A percentile compares a stretch with the other conserved stretches of the same genome.
These are phyloP conservation scores for Caenorhabditis brenneri DNA, from an alignment of 1,140 invertebrate genomes.

Conservation along the genomic window DNA sequence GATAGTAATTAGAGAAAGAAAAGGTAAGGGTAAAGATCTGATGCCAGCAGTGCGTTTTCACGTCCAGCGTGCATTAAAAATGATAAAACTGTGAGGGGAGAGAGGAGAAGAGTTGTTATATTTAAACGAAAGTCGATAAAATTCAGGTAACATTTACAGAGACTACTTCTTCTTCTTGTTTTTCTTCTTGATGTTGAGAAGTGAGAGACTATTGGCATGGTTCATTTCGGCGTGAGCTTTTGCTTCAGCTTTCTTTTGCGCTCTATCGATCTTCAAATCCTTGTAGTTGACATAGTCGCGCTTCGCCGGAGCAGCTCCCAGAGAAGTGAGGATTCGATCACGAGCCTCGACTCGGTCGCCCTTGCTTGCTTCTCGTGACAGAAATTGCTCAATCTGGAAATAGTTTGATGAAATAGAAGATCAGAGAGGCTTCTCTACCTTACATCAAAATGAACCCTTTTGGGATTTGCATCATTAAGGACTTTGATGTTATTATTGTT, in stretches of 20 bases:
- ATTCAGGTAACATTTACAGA: background rate
- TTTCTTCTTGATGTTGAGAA: conserved; percentile 43
- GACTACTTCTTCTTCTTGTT: conserved; percentile 1
- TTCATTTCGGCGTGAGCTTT: conserved; percentile 25
- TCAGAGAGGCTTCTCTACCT: background rate
- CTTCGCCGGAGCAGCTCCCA: conserved; percentile 47
- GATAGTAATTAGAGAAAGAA: background rate
- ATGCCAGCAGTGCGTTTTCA: conserved; percentile 41
- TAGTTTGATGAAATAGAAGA: background rate
- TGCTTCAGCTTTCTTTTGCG: conserved; percentile 11
- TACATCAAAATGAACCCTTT: conserved; percentile 48
- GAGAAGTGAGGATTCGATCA: conserved; percentile 44
- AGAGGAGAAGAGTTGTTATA: background rate
- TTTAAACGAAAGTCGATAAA: conserved; percentile 1
- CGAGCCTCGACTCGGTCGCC: conserved; percentile 39
- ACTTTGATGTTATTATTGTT: conserved; percentile 48
- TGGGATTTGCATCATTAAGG: conserved; percentile 32
- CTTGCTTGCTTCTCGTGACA: conserved; percentile 43
- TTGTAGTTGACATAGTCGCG: conserved; percentile 41
- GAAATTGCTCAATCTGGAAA: conserved; percentile 47
- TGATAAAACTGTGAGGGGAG: background rate
- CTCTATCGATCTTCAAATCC: conserved; percentile 23
- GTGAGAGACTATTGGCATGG: background rate
- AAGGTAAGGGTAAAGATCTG: background rate
- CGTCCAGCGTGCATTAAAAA: conserved; percentile 40